Evolutionary conservation across 2,113 vertebrate genomes (phyloP).

Genomic region (Polyodon spathula): DNA sequence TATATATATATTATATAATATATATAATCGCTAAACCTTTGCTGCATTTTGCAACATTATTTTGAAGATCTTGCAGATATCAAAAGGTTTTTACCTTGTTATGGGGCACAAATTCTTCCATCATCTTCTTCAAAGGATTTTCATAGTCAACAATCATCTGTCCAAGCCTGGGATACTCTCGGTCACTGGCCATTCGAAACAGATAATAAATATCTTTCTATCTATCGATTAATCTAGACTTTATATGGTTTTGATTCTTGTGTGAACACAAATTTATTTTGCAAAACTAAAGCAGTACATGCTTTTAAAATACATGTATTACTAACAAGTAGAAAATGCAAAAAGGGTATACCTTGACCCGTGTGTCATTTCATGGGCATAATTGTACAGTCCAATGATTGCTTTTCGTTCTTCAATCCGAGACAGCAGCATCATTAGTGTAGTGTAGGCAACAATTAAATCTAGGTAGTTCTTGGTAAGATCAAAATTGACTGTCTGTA

Average conservation of each 20-base stretch:
- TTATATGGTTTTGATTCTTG: too few species aligned
- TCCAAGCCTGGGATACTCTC: constrained; percentile 91
- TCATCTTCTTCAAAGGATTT: constrained; percentile 97
- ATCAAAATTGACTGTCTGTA: constrained; percentile 95
- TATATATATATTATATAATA: too few species aligned
- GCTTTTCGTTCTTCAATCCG: constrained; percentile 97
- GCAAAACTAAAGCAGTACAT: too few species aligned
- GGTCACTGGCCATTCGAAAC: constrained; percentile 63
- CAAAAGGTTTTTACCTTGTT: constrained; percentile 68
- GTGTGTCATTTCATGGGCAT: constrained; percentile 97
- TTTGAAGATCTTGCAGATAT: too few species aligned
- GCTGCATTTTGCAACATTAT: neutral
- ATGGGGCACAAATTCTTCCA: constrained; percentile 98
- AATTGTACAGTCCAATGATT: constrained; percentile 96
- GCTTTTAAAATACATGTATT: neutral
- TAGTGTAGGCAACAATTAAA: constrained; percentile 94
- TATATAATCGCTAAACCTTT: too few species aligned
- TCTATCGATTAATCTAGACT: neutral
- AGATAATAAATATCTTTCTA: constrained; percentile 2
- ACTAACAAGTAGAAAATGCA: neutral
- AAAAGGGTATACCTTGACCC: constrained; percentile 73
- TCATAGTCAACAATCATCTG: constrained; percentile 99
- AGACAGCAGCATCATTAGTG: constrained; percentile 90
- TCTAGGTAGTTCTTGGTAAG: constrained; percentile 97
- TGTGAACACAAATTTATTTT: too few species aligned